Conservation (phyloP, 2,113 vertebrate genomes). For the Isichthys henryi region DNA sequence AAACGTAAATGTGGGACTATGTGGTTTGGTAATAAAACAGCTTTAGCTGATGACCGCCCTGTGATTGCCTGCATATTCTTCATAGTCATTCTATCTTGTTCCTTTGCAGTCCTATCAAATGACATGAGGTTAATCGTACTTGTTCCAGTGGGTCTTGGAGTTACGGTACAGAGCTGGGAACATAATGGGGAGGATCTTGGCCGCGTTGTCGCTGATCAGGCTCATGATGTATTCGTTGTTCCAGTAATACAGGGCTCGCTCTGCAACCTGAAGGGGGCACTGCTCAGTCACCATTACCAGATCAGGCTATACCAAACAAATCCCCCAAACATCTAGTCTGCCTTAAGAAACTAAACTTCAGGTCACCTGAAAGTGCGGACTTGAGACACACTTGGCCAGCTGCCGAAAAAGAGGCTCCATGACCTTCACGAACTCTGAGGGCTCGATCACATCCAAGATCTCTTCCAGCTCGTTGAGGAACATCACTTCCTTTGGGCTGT, state of each 20-base stretch:
- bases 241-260: slow-evolving; percentile 96
- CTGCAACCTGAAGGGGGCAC: slow-evolving; percentile 72
- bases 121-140: slow-evolving; percentile 61
- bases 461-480: slow-evolving; percentile 97
- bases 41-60: background rate
- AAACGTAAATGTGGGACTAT: background rate
- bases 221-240: slow-evolving; percentile 98
- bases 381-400: slow-evolving; percentile 94
- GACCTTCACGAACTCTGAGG: slow-evolving; percentile 96
- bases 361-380: slow-evolving; percentile 94
- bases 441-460: slow-evolving; percentile 95
- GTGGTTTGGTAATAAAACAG: background rate
- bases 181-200: slow-evolving; percentile 96
- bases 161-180: slow-evolving; percentile 96
- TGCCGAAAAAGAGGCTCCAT: slow-evolving; percentile 98
- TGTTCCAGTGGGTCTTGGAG: slow-evolving; percentile 99
- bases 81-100: background rate
- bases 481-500: slow-evolving; percentile 99
- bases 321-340: background rate
- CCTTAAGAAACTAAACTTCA: background rate
- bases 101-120: background rate
- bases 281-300: background rate
- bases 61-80: background rate
- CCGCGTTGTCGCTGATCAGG: slow-evolving; percentile 92
- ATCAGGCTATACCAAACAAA: background rate